Conservation (phyloP, 2,113 vertebrate genomes). For the Gracilinanus agilis region DNA sequence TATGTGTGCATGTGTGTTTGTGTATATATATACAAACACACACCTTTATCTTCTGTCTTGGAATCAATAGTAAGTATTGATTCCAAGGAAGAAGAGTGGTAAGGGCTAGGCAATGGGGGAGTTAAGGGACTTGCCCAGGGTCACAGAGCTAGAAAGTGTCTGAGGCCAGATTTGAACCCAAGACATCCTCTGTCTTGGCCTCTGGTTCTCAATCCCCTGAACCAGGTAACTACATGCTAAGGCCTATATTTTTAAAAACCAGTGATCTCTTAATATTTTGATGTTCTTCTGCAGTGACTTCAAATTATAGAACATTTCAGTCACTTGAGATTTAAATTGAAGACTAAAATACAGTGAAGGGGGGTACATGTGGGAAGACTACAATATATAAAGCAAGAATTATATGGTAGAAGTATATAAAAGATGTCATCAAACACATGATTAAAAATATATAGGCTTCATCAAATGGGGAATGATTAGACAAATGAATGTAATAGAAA, state of each 20-base stretch:
- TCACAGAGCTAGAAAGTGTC: too few species aligned
- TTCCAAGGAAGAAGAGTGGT: too few species aligned
- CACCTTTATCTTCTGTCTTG: too few species aligned
- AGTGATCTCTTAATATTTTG: neutral
- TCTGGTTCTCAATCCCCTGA: too few species aligned
- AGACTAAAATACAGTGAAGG: neutral
- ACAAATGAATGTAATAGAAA: neutral
- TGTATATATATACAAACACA: too few species aligned
- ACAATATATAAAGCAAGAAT: neutral
- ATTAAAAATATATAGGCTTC: neutral
- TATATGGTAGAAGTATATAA: neutral
- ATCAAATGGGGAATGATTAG: neutral
- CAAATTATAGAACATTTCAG: neutral
- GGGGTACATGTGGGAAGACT: neutral
- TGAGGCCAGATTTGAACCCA: too few species aligned
- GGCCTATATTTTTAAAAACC: neutral
- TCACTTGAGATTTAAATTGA: neutral
- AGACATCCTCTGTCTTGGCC: too few species aligned
- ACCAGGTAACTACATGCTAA: too few species aligned
- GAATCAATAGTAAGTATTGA: too few species aligned
- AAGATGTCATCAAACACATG: neutral
- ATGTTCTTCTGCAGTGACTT: neutral
- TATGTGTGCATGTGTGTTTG: too few species aligned
- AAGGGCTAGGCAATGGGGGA: too few species aligned
- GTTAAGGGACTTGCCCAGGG: too few species aligned